A percentile compares a stretch with the other conserved stretches of the same genome.
Evolutionary conservation across 2,113 vertebrate species (phyloP).

Genomic region (Erpornis zantholeuca): DNA sequence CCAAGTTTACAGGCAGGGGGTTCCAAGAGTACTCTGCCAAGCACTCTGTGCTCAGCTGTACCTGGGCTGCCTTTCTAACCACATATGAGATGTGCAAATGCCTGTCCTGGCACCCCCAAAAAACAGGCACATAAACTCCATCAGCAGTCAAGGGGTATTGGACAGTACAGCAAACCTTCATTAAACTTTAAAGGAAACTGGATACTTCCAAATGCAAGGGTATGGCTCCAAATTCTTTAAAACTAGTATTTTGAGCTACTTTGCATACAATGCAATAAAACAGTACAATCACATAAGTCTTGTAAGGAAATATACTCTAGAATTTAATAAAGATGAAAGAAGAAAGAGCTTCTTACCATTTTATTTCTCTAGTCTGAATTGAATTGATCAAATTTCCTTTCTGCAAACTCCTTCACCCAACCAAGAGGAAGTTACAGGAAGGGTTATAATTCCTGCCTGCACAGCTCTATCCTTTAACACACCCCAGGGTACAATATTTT

Average conservation of each 20-base stretch:
- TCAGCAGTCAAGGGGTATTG: background rate
- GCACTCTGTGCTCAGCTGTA: background rate
- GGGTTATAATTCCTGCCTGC: background rate
- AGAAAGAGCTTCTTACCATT: background rate
- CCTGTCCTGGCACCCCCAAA: background rate
- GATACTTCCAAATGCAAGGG: background rate
- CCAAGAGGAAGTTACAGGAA: background rate
- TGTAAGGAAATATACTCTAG: background rate
- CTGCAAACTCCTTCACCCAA: background rate
- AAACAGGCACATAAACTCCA: background rate
- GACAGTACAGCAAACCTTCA: background rate
- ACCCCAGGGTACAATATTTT: background rate
- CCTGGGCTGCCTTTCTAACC: background rate
- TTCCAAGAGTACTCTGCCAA: background rate
- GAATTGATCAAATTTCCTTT: background rate
- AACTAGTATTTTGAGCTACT: background rate
- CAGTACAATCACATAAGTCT: background rate
- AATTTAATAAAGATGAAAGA: conserved; percentile 1
- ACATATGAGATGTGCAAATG: background rate
- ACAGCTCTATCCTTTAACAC: background rate
- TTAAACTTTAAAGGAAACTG: background rate
- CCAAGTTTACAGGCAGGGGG: background rate
- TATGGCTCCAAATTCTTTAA: background rate
- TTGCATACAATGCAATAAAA: background rate
- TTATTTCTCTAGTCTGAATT: background rate